A percentile compares a stretch with the other conserved stretches of the same genome.
Conservation (phyloP, 2,888 invertebrate species). For the Plagodis pulveraria region DNA sequence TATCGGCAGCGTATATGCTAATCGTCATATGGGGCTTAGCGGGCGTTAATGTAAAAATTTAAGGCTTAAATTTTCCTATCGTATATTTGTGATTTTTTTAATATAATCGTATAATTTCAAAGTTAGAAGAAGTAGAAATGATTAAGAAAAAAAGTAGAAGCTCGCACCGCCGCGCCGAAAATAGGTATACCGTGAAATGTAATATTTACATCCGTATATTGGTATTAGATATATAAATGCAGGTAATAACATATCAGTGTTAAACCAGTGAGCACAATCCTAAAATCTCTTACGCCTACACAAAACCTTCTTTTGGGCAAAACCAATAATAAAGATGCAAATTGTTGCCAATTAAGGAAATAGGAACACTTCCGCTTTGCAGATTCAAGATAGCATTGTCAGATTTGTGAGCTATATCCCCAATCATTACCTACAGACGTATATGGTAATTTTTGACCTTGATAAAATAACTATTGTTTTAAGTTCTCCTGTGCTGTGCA, state of each 20-base stretch:
- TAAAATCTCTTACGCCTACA: slow-evolving; percentile 29
- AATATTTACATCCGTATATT: no score
- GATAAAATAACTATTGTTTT: slow-evolving; percentile 15
- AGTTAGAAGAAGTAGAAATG: no score
- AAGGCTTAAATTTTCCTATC: no score
- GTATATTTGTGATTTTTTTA: no score
- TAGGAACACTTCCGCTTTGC: slow-evolving; percentile 33
- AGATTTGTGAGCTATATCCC: slow-evolving; percentile 1
- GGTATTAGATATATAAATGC: no score
- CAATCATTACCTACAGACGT: not conserved
- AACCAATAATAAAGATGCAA: slow-evolving; percentile 31
- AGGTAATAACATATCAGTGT: not conserved
- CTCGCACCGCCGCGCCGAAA: no score
- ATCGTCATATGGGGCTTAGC: no score
- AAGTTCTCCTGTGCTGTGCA: not conserved
- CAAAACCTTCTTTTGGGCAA: slow-evolving; percentile 37
- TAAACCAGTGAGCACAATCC: not conserved
- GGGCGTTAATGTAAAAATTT: no score
- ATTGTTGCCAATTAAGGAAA: slow-evolving; percentile 37
- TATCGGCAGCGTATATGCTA: no score
- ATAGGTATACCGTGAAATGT: no score
- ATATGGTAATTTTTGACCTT: slow-evolving; percentile 20
- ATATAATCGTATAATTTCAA: no score
- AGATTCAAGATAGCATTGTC: slow-evolving; percentile 25
- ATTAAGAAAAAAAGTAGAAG: no score